phyloP scores from a whole-genome alignment of 2,113 vertebrate genomes.

The Ailuropoda melanoleuca region DNA sequence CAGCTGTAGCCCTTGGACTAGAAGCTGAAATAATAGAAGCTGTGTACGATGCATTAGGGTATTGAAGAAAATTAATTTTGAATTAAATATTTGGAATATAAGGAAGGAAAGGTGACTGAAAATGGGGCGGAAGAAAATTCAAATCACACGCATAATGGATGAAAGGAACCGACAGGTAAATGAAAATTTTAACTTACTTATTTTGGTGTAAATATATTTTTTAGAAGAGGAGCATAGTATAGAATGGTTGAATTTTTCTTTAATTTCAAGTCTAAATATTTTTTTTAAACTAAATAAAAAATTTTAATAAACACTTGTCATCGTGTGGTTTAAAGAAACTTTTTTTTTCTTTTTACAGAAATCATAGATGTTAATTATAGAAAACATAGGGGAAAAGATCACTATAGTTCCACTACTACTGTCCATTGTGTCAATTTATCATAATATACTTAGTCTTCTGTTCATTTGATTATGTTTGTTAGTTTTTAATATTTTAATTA shows the following conservation, averaged over 20 bases:
- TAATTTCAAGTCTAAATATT: conserved; percentile 39
- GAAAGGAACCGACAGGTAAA: conserved; percentile 98
- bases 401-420: not conserved
- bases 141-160: conserved; percentile 99
- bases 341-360: not conserved
- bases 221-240: not conserved
- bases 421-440: not conserved
- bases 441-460: not conserved
- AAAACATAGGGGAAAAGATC: conserved; percentile 5
- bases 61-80: conserved; percentile 86
- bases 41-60: conserved; percentile 94
- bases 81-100: conserved; percentile 90
- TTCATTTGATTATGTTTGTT: not conserved
- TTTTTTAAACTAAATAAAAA: conserved; percentile 31
- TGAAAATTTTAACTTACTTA: conserved; percentile 25
- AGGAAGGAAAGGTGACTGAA: conserved; percentile 87
- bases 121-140: conserved; percentile 99
- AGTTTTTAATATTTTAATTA: not conserved
- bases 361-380: not conserved
- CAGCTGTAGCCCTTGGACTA: conserved; percentile 69
- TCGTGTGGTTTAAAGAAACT: conserved; percentile 12
- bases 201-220: not conserved
- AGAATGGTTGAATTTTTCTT: conserved; percentile 13
- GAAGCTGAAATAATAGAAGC: conserved; percentile 81
- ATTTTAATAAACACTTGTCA: not conserved